phyloP scores from a whole-genome alignment of 2,113 vertebrate genomes.

The Serilophus lunatus region DNA sequence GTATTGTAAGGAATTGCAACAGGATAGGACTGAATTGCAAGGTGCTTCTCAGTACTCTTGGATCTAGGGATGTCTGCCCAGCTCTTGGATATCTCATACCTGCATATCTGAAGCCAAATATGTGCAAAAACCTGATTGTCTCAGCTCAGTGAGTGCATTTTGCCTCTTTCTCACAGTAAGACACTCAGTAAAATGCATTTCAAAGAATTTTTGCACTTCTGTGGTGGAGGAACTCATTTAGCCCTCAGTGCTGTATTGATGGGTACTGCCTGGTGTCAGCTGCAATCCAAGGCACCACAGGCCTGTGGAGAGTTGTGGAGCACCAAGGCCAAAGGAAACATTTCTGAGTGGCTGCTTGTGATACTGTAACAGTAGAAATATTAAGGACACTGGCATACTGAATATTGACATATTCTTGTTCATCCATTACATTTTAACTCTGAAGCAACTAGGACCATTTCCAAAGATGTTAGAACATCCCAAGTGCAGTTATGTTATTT shows the following conservation, averaged over 20 bases:
- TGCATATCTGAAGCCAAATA: not conserved
- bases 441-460: not conserved
- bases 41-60: not conserved
- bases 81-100: not conserved
- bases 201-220: not conserved
- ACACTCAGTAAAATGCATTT: not conserved
- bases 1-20: not conserved
- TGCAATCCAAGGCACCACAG: not conserved
- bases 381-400: not conserved
- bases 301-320: not conserved
- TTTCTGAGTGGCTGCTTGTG: not conserved
- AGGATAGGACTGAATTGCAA: not conserved
- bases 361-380: not conserved
- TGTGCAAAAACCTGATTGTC: not conserved
- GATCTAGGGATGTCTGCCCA: not conserved
- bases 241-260: not conserved
- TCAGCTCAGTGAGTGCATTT: not conserved
- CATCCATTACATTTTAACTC: not conserved
- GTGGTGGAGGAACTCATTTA: not conserved
- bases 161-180: not conserved
- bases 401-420: not conserved
- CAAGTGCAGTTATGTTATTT: not conserved
- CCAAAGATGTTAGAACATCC: not conserved
- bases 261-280: not conserved
- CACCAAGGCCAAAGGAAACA: not conserved